A percentile compares a stretch with the other conserved stretches of the same genome.
Conservation (phyloP, 2,797 vertebrate genomes). For the Falco biarmicus region DNA sequence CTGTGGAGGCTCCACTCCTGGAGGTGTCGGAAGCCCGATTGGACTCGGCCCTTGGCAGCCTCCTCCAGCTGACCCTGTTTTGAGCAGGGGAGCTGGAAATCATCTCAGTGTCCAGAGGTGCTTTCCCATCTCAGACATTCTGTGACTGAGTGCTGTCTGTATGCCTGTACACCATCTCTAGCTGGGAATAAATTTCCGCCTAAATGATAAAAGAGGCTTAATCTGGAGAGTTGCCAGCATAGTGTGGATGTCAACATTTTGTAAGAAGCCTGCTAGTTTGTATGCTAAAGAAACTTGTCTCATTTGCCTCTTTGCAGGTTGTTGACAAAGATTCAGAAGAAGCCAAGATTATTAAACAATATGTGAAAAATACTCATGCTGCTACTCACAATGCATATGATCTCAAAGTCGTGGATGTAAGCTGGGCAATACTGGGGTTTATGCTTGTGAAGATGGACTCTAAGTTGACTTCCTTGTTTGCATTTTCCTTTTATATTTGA, state of each 20-base stretch:
- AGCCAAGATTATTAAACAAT: conserved; percentile 89
- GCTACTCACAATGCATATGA: conserved; percentile 96
- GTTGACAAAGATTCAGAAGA: conserved; percentile 90
- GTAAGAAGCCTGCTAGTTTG: not conserved
- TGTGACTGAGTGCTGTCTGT: not conserved
- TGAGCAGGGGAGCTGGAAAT: not conserved
- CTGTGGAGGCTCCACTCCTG: not conserved
- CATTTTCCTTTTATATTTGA: not conserved
- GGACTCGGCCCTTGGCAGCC: not conserved
- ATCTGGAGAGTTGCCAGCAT: not conserved
- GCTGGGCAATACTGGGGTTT: conserved; percentile 17
- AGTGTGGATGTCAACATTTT: not conserved
- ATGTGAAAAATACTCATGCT: conserved; percentile 97
- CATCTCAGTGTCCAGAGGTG: not conserved
- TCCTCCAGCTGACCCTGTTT: not conserved
- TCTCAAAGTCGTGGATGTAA: conserved; percentile 93
- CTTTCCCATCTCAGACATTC: not conserved
- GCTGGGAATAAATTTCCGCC: not conserved
- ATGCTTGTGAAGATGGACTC: not conserved
- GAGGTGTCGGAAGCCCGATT: not conserved
- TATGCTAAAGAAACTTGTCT: not conserved
- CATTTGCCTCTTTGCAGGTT: conserved; percentile 79
- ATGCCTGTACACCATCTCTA: not conserved
- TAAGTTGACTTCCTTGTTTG: not conserved
- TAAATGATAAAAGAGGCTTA: not conserved